phyloP scores from a whole-genome alignment of 2,113 vertebrate genomes.

The Sphaerodactylus townsendi region DNA sequence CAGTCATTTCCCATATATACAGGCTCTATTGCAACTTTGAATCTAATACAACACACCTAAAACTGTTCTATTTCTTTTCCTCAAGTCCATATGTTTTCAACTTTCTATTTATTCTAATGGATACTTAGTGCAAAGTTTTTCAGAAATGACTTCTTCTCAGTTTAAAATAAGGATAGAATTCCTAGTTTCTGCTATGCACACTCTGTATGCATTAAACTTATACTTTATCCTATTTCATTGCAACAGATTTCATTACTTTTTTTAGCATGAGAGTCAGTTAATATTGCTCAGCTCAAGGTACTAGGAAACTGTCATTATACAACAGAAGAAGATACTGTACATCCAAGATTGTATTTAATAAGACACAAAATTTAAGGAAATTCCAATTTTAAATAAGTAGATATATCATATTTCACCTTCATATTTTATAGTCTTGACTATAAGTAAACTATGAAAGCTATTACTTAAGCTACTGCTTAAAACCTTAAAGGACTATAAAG shows the following conservation, averaged over 20 bases:
- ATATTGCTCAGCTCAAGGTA: constrained; percentile 76
- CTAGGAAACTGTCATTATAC: constrained; percentile 66
- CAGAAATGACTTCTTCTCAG: constrained; percentile 52
- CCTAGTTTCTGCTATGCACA: constrained; percentile 57
- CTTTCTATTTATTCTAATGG: constrained; percentile 63
- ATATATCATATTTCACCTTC: constrained; percentile 66
- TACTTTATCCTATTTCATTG: constrained; percentile 63
- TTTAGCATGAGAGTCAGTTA: constrained; percentile 68
- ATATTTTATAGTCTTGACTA: constrained; percentile 74
- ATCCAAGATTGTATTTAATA: constrained; percentile 60
- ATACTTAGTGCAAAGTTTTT: constrained; percentile 65
- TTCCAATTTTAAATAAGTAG: constrained; percentile 49
- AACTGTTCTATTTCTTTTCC: constrained; percentile 48
- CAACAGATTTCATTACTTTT: constrained; percentile 62
- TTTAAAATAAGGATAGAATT: constrained; percentile 55
- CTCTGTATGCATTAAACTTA: constrained; percentile 58
- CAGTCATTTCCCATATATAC: constrained; percentile 63
- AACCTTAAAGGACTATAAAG: constrained; percentile 64
- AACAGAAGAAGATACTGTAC: constrained; percentile 48
- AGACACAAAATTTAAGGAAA: constrained; percentile 52
- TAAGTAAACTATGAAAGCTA: constrained; percentile 66
- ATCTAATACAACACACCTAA: constrained; percentile 67
- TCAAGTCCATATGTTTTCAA: constrained; percentile 17
- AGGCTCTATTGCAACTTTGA: constrained; percentile 82
- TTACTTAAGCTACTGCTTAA: constrained; percentile 60